Base-by-base conservation (phyloP, 2,888 invertebrate genomes). In the Stenodera caucasica region DNA sequence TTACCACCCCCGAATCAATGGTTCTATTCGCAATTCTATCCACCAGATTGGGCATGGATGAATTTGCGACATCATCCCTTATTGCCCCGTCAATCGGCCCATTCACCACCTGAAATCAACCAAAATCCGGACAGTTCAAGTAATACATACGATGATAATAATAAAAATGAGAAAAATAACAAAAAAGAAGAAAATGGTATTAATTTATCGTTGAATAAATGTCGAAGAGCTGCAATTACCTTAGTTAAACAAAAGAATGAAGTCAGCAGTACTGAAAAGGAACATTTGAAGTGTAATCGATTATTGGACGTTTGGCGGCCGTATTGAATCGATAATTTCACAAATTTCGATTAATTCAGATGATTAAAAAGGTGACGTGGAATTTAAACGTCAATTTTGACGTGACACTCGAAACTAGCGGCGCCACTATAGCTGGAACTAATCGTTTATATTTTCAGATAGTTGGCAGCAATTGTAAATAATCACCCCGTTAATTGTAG, bases 221-320 rank as follows among this genome's bases (percentile, higher is more conserved):
- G 71, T 50, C 75, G 75, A 57, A 81, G 79, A 68, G 79, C 76
- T 33, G 75, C 77, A 18, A 75, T 79, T 65, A 81, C 80, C 15
- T 69, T 80, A 59, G 77, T 79, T 49, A 76, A 75, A 66, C 80
- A 81, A 61, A 80, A 77, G 62, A 76, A 77, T 59, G 82, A 78
- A 65, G 76, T 81, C 79, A 75, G 84, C 62, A 78, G 77, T 14
- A 77, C 75, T 61, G 77, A 78, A 49, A 75, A 71, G 62, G 71
- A 72, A 35, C 66, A 70, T 51, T 67, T 71, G 49, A 78, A 77
- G 66, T 82, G 80, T 75, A 70, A 82, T 76, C 75, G 83, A 78
- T 75, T 88, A 58, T 84, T 87, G n/a, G 90, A 90, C 74, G 90
- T 91, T 60, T 91, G 91, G 91, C 85, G 91, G 74, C 91, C 91